Conservation (phyloP, 2,888 invertebrate genomes). For the Amphipoea oculea region DNA sequence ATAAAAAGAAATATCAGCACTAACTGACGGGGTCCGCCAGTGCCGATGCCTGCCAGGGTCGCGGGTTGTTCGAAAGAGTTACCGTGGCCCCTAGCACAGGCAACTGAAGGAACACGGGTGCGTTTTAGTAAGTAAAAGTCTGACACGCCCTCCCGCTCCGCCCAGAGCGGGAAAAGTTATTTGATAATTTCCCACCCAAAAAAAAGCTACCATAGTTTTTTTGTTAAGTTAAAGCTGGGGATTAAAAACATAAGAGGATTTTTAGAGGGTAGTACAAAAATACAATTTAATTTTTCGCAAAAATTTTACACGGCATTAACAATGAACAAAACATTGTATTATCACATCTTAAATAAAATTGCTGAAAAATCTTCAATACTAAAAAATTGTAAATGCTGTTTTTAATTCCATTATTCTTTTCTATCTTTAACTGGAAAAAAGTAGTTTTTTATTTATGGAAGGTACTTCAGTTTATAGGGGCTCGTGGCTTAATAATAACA, state of each 20-base stretch:
- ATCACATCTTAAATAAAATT: neutral
- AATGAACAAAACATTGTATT: neutral
- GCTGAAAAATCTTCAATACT: neutral
- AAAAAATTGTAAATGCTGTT: neutral
- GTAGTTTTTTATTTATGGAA: neutral
- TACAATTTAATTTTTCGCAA: neutral
- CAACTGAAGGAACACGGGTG: too few relatives aligned
- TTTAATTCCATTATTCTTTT: neutral
- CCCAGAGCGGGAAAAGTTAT: too few relatives aligned
- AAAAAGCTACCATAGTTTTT: neutral
- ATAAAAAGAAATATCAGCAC: neutral
- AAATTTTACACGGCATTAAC: neutral
- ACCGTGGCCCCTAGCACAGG: too few relatives aligned
- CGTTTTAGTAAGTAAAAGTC: too few relatives aligned
- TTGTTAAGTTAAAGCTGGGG: neutral
- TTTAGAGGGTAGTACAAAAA: neutral
- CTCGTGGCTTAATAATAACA: too few relatives aligned
- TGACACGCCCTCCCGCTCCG: too few relatives aligned
- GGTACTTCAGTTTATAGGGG: neutral
- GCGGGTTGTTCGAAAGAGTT: too few relatives aligned
- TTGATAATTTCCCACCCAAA: too few relatives aligned
- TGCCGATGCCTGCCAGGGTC: too few relatives aligned
- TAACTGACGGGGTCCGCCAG: too few relatives aligned
- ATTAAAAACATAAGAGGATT: neutral
- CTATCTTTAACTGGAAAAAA: neutral